A percentile compares a stretch with the other conserved stretches of the same genome.
Evolutionary conservation across 2,888 invertebrate species (phyloP).

Genomic region (Periphyllus acericola): DNA sequence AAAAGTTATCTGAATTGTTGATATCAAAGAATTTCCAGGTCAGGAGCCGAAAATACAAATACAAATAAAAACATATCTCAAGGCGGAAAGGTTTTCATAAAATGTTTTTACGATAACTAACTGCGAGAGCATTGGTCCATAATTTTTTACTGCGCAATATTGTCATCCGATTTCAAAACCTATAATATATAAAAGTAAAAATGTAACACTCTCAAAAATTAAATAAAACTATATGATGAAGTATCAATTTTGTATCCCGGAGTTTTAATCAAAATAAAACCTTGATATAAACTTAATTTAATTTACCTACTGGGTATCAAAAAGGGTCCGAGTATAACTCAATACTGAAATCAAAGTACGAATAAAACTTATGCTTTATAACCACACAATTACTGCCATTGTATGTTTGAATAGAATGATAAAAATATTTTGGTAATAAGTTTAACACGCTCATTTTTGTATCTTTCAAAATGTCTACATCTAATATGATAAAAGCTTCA

Average conservation of each 20-base stretch:
- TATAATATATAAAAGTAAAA: neutral
- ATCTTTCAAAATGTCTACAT: no score
- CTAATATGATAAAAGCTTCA: no score
- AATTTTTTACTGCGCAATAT: no score
- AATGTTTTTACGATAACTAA: no score
- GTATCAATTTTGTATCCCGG: neutral
- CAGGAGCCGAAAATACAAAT: no score
- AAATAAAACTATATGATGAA: neutral
- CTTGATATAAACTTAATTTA: constrained; percentile 10
- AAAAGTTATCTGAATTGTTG: no score
- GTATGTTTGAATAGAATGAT: neutral
- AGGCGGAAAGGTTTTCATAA: no score
- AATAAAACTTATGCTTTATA: neutral
- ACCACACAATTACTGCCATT: constrained; percentile 9
- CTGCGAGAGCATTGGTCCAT: no score
- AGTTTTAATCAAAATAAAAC: constrained; percentile 9
- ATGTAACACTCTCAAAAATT: neutral
- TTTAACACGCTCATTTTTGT: neutral
- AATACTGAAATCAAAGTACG: constrained; percentile 25
- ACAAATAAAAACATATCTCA: no score
- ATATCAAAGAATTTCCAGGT: no score
- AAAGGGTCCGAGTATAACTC: neutral
- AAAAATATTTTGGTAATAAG: neutral
- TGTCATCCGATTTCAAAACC: no score
- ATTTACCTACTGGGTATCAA: neutral